phyloP scores from a whole-genome alignment of 2,797 vertebrate species.

The Pagetopsis macropterus region DNA sequence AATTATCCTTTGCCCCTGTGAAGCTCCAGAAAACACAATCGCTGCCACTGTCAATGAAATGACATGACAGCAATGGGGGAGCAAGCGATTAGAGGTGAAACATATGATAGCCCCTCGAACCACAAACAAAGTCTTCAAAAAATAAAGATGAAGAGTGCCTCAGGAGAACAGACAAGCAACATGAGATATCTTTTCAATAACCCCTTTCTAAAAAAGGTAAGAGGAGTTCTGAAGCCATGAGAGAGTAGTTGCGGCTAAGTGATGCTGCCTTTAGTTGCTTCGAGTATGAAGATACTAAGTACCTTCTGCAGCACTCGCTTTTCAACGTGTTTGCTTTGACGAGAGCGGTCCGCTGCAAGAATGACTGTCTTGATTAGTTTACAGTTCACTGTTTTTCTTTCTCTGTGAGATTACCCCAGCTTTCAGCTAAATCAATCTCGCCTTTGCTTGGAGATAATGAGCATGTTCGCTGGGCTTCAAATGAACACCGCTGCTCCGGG shows the following conservation, averaged over 20 bases:
- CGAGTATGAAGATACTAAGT: conserved; percentile 24
- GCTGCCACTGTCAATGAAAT: conserved; percentile 68
- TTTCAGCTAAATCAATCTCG: conserved; percentile 77
- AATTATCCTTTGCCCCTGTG: conserved; percentile 74
- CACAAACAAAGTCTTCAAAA: conserved; percentile 23
- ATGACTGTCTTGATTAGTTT: conserved; percentile 56
- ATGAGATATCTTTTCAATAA: conserved; percentile 68
- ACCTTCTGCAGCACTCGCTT: conserved; percentile 11
- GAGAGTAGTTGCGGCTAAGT: conserved; percentile 38
- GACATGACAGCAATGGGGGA: conserved; percentile 50
- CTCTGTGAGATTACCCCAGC: conserved; percentile 39
- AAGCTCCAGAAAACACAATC: conserved; percentile 61
- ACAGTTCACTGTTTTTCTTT: conserved; percentile 15
- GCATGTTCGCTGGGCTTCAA: conserved; percentile 70
- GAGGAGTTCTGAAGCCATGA: conserved; percentile 54
- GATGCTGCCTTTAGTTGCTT: conserved; percentile 42
- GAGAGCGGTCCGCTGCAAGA: conserved; percentile 24
- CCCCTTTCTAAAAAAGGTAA: conserved; percentile 58
- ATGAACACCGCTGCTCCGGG: conserved; percentile 67
- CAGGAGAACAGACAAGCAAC: conserved; percentile 55
- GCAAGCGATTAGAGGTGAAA: conserved; percentile 43
- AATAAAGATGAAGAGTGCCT: conserved; percentile 41
- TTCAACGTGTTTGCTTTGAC: conserved; percentile 48
- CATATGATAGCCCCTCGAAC: conserved; percentile 17
- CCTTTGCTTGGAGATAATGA: conserved; percentile 78